phyloP scores from a whole-genome alignment of 2,113 vertebrate genomes.

The Ammospiza nelsoni region DNA sequence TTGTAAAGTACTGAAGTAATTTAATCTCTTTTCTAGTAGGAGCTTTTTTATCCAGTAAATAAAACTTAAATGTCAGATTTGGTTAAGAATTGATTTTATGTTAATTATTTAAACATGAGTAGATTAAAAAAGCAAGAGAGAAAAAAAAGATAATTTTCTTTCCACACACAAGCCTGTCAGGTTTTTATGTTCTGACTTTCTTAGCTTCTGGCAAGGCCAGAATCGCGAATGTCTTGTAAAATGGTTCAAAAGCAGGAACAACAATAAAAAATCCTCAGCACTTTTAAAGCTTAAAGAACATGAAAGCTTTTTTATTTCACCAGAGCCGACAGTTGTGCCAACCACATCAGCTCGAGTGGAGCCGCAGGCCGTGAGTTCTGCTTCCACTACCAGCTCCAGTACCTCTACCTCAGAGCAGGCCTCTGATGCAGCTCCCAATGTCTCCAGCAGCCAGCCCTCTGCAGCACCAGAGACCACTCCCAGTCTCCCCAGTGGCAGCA shows the following conservation, averaged over 20 bases:
- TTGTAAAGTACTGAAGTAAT: neutral
- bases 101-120: neutral
- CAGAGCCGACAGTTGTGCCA: conserved; percentile 93
- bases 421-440: conserved; percentile 81
- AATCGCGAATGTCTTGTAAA: neutral
- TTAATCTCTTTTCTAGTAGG: neutral
- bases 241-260: neutral
- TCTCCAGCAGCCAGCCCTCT: conserved; percentile 83
- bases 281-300: neutral
- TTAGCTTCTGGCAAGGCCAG: neutral
- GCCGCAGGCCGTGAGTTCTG: conserved; percentile 83
- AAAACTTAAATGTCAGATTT: neutral
- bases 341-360: conserved; percentile 87
- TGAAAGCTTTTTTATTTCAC: neutral
- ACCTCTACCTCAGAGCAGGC: conserved; percentile 92
- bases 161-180: neutral
- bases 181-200: neutral
- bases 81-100: neutral
- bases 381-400: conserved; percentile 76
- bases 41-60: neutral
- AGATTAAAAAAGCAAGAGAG: neutral
- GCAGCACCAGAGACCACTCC: conserved; percentile 80
- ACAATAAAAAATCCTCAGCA: neutral
- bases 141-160: neutral
- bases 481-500: conserved; percentile 76